Base-by-base conservation (phyloP, 2,888 invertebrate genomes). In the Leptopilina myrica region DNA sequence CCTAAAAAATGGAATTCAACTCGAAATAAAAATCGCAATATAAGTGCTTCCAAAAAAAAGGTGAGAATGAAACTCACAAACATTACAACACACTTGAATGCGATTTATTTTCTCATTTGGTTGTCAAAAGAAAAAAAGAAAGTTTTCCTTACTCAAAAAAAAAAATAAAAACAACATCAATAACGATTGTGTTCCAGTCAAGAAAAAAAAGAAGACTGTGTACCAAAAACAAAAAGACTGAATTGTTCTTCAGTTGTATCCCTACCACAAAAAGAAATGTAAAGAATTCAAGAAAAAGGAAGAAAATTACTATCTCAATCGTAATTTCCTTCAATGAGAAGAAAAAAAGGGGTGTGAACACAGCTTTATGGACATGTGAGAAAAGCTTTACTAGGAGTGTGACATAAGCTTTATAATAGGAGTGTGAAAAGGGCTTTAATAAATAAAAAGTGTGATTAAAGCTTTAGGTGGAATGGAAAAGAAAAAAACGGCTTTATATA, bases 1-100 rank as follows among this genome's bases (percentile, higher is more conserved):
- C 1, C 20, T 69, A 26, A 59, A 33, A 33, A 33, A 15, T 53
- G 56, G 33, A 56, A 56, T 56, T 56, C 56, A 69, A 69, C 5
- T 26, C 53, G 43, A 43, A 43, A 6, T 7, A 26, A 7, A 26
- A 53, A 69, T 69, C 69, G 69, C 69, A 53, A 53, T 33, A 46
- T 20, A 49, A 33, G 49, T 69, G 15, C 67, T 53, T 46, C 26
- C 49, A 49, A 11, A 11, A 49, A 49, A 73, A 7, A 33, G 26
- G 56, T 40, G 73, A 73, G 73, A 73, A 73, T 73, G 78, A 76
- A 77, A 79, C 75, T 66, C 62, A 65, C 59, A 73, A 65, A 8
- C 6, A 43, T 43, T 43, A 43, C 43, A 43, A 33, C 33, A 33
- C 33, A 33, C 43, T 43, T 43, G 43, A 66, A 66, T 53, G 20